Conservation (phyloP, 2,888 invertebrate genomes). For the Biston betularia region DNA sequence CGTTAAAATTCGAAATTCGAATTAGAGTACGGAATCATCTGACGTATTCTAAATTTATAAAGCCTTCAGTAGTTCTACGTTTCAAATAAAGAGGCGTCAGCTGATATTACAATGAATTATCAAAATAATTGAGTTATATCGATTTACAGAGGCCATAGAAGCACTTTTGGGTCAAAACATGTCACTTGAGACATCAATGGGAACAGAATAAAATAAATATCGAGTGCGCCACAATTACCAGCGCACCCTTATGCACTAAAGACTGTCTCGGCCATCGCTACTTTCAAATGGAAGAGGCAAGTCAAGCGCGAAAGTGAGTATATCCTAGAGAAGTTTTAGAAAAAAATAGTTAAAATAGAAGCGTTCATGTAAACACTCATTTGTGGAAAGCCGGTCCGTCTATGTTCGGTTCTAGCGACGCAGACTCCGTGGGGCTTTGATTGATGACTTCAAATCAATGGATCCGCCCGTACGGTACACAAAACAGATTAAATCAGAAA, state of each 20-base stretch:
- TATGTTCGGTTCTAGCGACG: slow-evolving; percentile 84
- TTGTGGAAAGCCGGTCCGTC: slow-evolving; percentile 69
- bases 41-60: too few species aligned
- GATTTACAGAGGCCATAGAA: not conserved
- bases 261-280: not conserved
- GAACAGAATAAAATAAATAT: not conserved
- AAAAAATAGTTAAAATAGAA: slow-evolving; percentile 10
- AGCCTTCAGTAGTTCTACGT: too few species aligned
- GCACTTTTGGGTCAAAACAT: not conserved
- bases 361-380: slow-evolving; percentile 18
- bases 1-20: slow-evolving; percentile 4
- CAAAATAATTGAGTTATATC: not conserved
- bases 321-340: not conserved
- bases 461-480: slow-evolving; percentile 68
- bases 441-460: slow-evolving; percentile 86
- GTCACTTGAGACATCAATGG: not conserved
- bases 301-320: not conserved
- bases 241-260: not conserved
- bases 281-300: not conserved
- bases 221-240: not conserved
- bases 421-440: slow-evolving; percentile 75
- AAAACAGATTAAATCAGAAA: slow-evolving; percentile 16
- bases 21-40: not conserved
- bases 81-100: too few species aligned
- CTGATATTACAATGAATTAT: not conserved